A percentile compares a stretch with the other conserved stretches of the same genome.
These are phyloP conservation scores for Microdon myrmicae DNA, from an alignment of 2,888 invertebrate species.

Conservation along the genomic window DNA sequence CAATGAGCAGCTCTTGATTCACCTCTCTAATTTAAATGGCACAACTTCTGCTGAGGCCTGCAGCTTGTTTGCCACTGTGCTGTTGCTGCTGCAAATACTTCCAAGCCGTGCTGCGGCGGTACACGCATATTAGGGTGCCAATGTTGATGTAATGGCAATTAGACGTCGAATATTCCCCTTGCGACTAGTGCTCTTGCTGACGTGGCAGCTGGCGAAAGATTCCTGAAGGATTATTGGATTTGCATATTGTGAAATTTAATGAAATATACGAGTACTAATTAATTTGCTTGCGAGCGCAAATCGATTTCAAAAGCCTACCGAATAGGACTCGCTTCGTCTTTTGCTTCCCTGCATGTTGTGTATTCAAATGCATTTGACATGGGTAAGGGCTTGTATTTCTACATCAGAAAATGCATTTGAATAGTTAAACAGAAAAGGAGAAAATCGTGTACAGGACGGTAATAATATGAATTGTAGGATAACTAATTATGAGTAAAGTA, in stretches of 20 bases:
- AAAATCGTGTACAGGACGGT: too few relatives aligned
- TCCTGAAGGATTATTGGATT: conserved; percentile 30
- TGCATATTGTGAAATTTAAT: conserved; percentile 38
- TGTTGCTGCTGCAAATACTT: conserved; percentile 49
- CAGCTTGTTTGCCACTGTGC: conserved; percentile 42
- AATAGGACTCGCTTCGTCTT: too few relatives aligned
- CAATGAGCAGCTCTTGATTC: conserved; percentile 37
- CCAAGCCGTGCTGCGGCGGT: conserved; percentile 16
- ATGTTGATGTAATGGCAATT: conserved; percentile 39
- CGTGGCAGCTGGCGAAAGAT: conserved; percentile 11
- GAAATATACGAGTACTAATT: conserved; percentile 44
- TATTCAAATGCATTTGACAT: not conserved
- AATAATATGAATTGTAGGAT: too few relatives aligned
- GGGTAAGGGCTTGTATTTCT: too few relatives aligned
- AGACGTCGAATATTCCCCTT: too few relatives aligned
- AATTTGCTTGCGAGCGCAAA: conserved; percentile 20
- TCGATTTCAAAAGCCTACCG: conserved; percentile 2
- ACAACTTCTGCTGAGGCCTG: conserved; percentile 42
- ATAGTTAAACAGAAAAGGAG: too few relatives aligned
- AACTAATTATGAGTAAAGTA: too few relatives aligned
- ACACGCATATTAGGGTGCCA: conserved; percentile 24
- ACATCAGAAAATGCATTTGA: too few relatives aligned
- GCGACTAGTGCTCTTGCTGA: conserved; percentile 35
- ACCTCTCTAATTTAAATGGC: conserved; percentile 27
- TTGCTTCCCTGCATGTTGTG: not conserved